Evolutionary conservation across 2,888 invertebrate species (phyloP).

Genomic region (Serrognathus titanus): DNA sequence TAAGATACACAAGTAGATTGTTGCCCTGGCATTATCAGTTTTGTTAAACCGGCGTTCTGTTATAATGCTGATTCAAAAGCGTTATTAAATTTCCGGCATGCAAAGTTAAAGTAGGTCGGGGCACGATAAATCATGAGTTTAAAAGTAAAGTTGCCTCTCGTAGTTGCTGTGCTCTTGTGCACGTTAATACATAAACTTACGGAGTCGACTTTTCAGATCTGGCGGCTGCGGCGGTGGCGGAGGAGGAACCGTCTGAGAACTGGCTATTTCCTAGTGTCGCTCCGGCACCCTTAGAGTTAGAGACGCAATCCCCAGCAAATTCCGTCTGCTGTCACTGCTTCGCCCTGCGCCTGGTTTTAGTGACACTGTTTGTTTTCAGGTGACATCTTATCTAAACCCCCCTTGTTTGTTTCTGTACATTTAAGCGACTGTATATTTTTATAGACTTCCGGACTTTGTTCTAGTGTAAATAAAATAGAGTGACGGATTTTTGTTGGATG

Average conservation of each 20-base stretch:
- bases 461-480: constrained; percentile 1
- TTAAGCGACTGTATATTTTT: not conserved
- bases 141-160: too few species aligned
- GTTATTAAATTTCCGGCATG: not conserved
- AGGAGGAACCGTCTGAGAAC: constrained; percentile 39
- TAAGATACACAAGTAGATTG: too few species aligned
- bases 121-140: not conserved
- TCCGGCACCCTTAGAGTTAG: constrained; percentile 42
- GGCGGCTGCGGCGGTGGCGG: constrained; percentile 16
- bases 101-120: not conserved
- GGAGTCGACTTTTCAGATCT: too few species aligned
- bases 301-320: constrained; percentile 35
- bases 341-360: constrained; percentile 25
- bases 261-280: constrained; percentile 43
- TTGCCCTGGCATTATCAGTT: too few species aligned
- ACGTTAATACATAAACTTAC: too few species aligned
- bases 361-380: constrained; percentile 34
- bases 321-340: constrained; percentile 24
- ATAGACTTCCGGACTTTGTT: not conserved
- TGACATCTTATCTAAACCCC: constrained; percentile 32
- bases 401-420: not conserved
- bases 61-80: not conserved
- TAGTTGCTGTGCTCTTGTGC: too few species aligned
- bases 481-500: not conserved
- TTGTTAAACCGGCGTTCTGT: too few species aligned